Conservation (phyloP, 1,140 invertebrate genomes). For the Leptonema lineaticorne region DNA sequence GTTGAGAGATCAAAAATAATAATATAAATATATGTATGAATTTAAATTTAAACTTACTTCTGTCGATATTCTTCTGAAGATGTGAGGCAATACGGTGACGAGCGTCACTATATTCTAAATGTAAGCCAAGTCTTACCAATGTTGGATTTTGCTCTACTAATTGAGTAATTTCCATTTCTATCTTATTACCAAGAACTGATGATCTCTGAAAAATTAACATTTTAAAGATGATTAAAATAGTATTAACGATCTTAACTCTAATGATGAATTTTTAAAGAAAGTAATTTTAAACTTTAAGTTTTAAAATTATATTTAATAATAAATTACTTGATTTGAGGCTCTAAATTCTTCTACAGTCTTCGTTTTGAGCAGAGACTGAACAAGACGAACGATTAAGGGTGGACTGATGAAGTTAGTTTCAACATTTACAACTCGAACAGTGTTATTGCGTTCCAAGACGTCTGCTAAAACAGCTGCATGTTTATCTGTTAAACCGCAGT, state of each 20-base stretch:
- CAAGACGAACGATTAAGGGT: constrained; percentile 77
- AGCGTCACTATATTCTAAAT: constrained; percentile 95
- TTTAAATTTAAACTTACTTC: constrained; percentile 71
- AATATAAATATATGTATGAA: background rate
- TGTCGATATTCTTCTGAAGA: constrained; percentile 94
- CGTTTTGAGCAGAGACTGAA: constrained; percentile 82
- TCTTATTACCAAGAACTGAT: constrained; percentile 93
- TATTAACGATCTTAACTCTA: background rate
- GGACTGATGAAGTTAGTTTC: constrained; percentile 96
- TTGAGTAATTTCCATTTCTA: constrained; percentile 96
- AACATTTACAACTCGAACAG: constrained; percentile 87
- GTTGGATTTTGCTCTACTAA: constrained; percentile 91
- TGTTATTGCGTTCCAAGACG: constrained; percentile 82
- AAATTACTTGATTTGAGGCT: constrained; percentile 88
- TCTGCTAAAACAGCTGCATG: constrained; percentile 81
- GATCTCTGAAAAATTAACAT: constrained; percentile 72
- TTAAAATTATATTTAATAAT: background rate
- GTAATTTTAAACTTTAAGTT: background rate
- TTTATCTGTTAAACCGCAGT: constrained; percentile 89
- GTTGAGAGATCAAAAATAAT: too few relatives aligned
- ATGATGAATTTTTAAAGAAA: too few relatives aligned
- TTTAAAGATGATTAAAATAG: constrained; percentile 2
- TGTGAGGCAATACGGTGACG: constrained; percentile 89
- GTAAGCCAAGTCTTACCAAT: constrained; percentile 86
- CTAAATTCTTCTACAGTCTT: constrained; percentile 90